A percentile compares a stretch with the other conserved stretches of the same genome.
Conservation (phyloP, 2,888 invertebrate genomes). For the Phengaris alcon region DNA sequence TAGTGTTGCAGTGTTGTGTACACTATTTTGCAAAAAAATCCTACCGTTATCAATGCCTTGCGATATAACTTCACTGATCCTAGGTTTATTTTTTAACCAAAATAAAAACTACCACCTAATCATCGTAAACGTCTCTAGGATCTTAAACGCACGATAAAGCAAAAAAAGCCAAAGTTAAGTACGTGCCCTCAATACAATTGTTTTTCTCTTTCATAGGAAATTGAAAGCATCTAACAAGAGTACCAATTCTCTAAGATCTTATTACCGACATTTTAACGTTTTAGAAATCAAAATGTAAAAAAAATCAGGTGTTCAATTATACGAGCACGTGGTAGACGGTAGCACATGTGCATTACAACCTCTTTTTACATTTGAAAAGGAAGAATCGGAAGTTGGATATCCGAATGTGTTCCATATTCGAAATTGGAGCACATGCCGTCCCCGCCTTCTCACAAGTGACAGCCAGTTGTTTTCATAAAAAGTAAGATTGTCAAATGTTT, state of each 20-base stretch:
- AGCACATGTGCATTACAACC: conserved; percentile 54
- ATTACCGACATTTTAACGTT: conserved; percentile 30
- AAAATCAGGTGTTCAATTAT: conserved; percentile 47
- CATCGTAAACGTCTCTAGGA: too few species aligned
- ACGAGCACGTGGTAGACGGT: conserved; percentile 58
- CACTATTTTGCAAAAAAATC: too few species aligned
- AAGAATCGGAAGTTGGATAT: conserved; percentile 59
- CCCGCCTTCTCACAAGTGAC: conserved; percentile 44
- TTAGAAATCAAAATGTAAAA: conserved; percentile 46
- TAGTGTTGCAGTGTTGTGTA: too few species aligned
- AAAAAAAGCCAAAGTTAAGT: too few species aligned
- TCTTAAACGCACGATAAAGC: too few species aligned
- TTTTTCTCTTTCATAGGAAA: conserved; percentile 2
- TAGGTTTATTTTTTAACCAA: too few species aligned
- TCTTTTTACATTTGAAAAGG: conserved; percentile 51
- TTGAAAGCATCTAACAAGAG: not conserved
- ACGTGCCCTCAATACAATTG: not conserved
- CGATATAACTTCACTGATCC: too few species aligned
- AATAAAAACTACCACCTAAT: too few species aligned
- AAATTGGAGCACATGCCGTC: conserved; percentile 49
- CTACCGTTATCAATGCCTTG: too few species aligned
- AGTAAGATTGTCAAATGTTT: conserved; percentile 8
- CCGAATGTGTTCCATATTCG: conserved; percentile 52
- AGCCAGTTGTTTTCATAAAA: conserved; percentile 29
- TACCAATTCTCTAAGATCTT: conserved; percentile 1